Evolutionary conservation across 2,888 invertebrate genomes (phyloP), one percentile per base, ranked within the genome.

Genomic region (Hesperia comma): DNA sequence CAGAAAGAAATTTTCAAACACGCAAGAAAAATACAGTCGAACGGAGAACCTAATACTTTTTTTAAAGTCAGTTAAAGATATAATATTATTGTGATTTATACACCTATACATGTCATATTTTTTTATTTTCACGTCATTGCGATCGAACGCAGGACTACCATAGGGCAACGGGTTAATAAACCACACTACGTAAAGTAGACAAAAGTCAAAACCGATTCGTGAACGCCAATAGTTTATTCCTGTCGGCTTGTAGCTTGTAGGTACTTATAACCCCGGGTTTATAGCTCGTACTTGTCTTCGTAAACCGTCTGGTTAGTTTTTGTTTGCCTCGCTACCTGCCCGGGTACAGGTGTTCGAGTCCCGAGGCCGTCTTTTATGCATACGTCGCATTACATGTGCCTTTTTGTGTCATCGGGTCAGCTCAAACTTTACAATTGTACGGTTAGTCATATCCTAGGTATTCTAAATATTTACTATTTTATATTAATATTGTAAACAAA

Each of bases 271-370:
- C 63, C 63, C 56, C 49, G 37, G 37, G 40, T 49, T 57, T 57
- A 63, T 40, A 19, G 5, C 10, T n/a, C 17, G 43, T 43, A 15
- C 33, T 63, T n/a, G n/a, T n/a, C n/a, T n/a, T n/a, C 46, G 37
- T 55, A 46, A 63, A 63, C 56, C 56, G 63, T 37, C 32, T n/a
- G 21, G 21, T 49, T 46, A n/a, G 61, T 21, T 56, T 63, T 63
- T 56, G 49, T 63, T 56, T 17, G 55, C 17, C 55, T 55, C 12
- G 55, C 19, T 63, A 56, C 63, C 63, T 63, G 55, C n/a, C 49
- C 56, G 33, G 8, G 54, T 33, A 63, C 63, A 57, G 56, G 63
- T 63, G 63, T 49, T 63, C 56, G 63, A 63, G n/a, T 49, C 56
- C 56, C 63, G 56, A 37, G 40, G 56, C n/a, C 46, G 61, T 40